Evolutionary conservation across 2,113 vertebrate species (phyloP).

Genomic region (Etheostoma cragini): DNA sequence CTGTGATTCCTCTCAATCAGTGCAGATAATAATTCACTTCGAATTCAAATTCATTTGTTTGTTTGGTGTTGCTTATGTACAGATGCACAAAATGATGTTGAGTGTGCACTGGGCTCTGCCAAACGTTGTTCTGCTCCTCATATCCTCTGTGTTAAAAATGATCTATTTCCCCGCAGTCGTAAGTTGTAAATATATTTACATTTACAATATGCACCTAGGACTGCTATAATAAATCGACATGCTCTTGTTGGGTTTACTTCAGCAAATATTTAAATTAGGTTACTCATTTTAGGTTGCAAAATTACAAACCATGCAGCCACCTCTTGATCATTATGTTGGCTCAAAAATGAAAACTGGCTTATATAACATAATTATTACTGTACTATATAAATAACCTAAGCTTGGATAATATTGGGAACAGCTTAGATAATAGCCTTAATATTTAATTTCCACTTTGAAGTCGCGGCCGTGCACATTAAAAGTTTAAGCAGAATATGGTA

Average conservation of each 20-base stretch:
- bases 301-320: slow-evolving; percentile 49
- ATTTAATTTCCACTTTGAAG: slow-evolving; percentile 80
- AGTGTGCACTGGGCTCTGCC: slow-evolving; percentile 36
- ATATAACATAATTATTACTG: slow-evolving; percentile 67
- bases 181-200: slow-evolving; percentile 73
- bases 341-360: slow-evolving; percentile 55
- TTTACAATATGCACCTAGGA: slow-evolving; percentile 65
- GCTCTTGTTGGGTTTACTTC: slow-evolving; percentile 62
- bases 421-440: slow-evolving; percentile 81
- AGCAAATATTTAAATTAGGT: slow-evolving; percentile 69
- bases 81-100: slow-evolving; percentile 55
- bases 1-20: slow-evolving; percentile 60
- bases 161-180: slow-evolving; percentile 67
- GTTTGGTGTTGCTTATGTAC: slow-evolving; percentile 20
- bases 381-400: slow-evolving; percentile 71
- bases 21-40: slow-evolving; percentile 56
- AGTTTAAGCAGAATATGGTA: slow-evolving; percentile 77
- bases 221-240: slow-evolving; percentile 62
- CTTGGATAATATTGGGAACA: slow-evolving; percentile 71
- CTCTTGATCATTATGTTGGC: slow-evolving; percentile 49
- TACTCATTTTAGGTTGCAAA: slow-evolving; percentile 62
- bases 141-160: slow-evolving; percentile 39
- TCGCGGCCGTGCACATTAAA: slow-evolving; percentile 66
- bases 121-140: slow-evolving; percentile 36
- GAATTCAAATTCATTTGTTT: slow-evolving; percentile 39